Base-by-base conservation (phyloP, 2,113 vertebrate genomes). In the Thunnus thynnus region DNA sequence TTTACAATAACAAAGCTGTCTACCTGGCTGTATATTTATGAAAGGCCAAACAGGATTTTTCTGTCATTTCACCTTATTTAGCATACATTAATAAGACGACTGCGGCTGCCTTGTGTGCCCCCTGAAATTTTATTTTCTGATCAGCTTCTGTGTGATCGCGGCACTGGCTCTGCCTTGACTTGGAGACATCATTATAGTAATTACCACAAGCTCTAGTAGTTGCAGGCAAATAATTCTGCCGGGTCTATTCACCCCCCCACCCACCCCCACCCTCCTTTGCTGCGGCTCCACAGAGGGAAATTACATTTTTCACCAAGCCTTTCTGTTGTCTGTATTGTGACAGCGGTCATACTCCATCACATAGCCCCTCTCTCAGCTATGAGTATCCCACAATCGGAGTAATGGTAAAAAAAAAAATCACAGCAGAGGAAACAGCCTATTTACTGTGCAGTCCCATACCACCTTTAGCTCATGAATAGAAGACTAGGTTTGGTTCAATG, bases 111-210 rank as follows among this genome's bases (percentile, higher is more conserved):
- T 84, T 87, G 65, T 94, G 76, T 82, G 27, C 71, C 86, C 93
- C 89, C 74, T 87, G 86, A 94, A 86, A 4, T 82, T 78, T 80
- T 70, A 89, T 91, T 91, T 75, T 85, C 65, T 87, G 88, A 89
- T 94, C 86, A 85, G 92, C 86, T 89, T 92, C 89, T 64, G 83
- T 91, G 72, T 93, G 89, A 89, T 88, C 18, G 36, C 44, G 30
- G 68, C 72, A 86, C 78, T 88, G 90, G 83, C 90, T 84, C 72
- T 87, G 83, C 91, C 93, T 86, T 70, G 92, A 92, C 63, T 76
- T 52, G 92, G 86, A 93, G 91, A 72, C 89, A 95, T 94, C 89
- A 95, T 92, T 95, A 95, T 94, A 92, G 85, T 88, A 95, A 95
- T 94, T 91, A 92, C 83, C 92, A 91, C 41, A 83, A 94, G 90